Percentiles rank a stretch among this genome's conserved stretches.
These are phyloP conservation scores for Epinephelus coioides DNA, from an alignment of 2,797 vertebrate genomes.

Conservation along the genomic window DNA sequence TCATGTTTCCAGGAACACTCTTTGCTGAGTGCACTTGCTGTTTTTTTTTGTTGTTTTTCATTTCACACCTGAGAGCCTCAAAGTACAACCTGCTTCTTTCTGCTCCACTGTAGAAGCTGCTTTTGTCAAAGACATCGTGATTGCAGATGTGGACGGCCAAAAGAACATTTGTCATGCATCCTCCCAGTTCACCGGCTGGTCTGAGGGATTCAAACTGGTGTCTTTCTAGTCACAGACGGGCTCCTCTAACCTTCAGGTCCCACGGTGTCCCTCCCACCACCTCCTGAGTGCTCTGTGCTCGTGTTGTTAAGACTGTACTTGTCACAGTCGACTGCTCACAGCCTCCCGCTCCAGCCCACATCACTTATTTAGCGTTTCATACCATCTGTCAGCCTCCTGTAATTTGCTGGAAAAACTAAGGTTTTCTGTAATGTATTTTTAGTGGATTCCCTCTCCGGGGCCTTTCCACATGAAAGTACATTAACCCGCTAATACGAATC, in stretches of 20 bases:
- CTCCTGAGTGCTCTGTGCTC: constrained; percentile 41
- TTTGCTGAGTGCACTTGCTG: background rate
- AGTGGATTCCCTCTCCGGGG: constrained; percentile 65
- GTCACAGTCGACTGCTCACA: constrained; percentile 70
- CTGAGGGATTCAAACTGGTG: constrained; percentile 9
- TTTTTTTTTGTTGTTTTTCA: background rate
- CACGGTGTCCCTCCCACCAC: constrained; percentile 15
- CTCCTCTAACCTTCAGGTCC: constrained; percentile 21
- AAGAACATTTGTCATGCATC: constrained; percentile 13
- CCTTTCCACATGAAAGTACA: constrained; percentile 75
- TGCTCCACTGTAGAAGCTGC: background rate
- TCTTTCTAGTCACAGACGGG: constrained; percentile 21
- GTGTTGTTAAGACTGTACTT: constrained; percentile 47
- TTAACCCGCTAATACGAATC: constrained; percentile 80
- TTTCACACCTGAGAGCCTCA: constrained; percentile 8
- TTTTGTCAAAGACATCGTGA: no score
- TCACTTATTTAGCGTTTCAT: constrained; percentile 74
- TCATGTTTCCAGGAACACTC: background rate
- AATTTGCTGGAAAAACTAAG: constrained; percentile 66
- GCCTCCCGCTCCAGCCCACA: constrained; percentile 62
- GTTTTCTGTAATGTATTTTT: constrained; percentile 76
- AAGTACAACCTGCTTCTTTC: background rate
- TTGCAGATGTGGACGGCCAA: background rate
- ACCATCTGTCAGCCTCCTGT: constrained; percentile 73
- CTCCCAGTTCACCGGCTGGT: background rate